Conservation (phyloP, 2,113 vertebrate species). For the Clinocottus analis region DNA sequence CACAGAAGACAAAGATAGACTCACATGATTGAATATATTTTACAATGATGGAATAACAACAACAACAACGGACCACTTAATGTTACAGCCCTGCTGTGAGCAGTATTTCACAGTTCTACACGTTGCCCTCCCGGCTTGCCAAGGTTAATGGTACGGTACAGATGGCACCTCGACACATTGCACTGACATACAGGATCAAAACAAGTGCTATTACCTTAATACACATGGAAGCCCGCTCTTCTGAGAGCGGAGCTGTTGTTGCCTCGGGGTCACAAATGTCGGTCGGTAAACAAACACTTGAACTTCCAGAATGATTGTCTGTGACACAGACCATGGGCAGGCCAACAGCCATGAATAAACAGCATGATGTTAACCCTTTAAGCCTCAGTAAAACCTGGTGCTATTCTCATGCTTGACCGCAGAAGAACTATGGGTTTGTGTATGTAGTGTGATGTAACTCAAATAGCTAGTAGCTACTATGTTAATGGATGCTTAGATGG, state of each 20-base stretch:
- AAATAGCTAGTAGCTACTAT: conserved; percentile 20
- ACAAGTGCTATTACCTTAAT: conserved; percentile 30
- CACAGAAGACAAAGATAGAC: neutral
- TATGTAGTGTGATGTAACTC: conserved; percentile 51
- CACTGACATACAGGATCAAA: conserved; percentile 49
- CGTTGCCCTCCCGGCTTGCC: conserved; percentile 27
- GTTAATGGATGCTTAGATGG: conserved; percentile 48
- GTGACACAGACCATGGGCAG: conserved; percentile 62
- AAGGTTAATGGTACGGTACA: conserved; percentile 60
- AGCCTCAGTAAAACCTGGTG: conserved; percentile 59
- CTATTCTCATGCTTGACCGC: conserved; percentile 43
- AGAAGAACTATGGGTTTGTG: conserved; percentile 42
- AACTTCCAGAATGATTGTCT: conserved; percentile 63
- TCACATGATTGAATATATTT: neutral
- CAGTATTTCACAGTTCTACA: conserved; percentile 33
- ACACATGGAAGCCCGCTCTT: conserved; percentile 34
- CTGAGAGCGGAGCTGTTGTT: conserved; percentile 24
- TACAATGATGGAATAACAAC: neutral
- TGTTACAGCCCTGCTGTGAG: no score
- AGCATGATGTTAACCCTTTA: conserved; percentile 57
- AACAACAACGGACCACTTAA: no score
- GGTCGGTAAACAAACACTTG: conserved; percentile 58
- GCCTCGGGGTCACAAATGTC: conserved; percentile 48
- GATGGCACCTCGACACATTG: conserved; percentile 67
- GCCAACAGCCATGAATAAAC: conserved; percentile 66